Percentiles rank a stretch among this genome's conserved stretches.
Conservation (phyloP, 2,797 vertebrate species). For the Sebastolobus alascanus region DNA sequence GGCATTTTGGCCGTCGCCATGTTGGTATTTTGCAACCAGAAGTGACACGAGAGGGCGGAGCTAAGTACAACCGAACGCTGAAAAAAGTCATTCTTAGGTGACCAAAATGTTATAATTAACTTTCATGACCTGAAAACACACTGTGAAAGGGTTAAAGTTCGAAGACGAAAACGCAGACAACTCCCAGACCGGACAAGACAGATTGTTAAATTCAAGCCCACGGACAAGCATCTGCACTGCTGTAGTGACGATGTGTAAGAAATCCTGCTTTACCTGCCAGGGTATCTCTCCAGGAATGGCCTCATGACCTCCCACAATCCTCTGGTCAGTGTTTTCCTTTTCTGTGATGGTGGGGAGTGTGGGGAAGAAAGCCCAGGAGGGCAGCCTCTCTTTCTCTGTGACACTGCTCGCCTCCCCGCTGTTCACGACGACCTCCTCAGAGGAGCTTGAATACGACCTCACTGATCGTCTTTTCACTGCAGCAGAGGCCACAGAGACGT, state of each 20-base stretch:
- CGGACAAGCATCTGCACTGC: not conserved
- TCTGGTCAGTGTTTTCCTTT: constrained; percentile 28
- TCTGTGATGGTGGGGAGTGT: constrained; percentile 49
- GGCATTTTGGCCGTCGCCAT: too few relatives aligned
- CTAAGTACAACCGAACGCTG: too few relatives aligned
- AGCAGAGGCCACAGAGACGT: not conserved
- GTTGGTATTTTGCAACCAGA: too few relatives aligned
- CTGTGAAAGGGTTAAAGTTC: too few relatives aligned
- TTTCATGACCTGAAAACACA: too few relatives aligned
- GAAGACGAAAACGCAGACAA: too few relatives aligned
- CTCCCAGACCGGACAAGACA: not conserved
- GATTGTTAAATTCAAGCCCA: not conserved
- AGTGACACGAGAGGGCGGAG: too few relatives aligned
- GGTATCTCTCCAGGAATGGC: constrained; percentile 91
- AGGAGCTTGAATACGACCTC: not conserved
- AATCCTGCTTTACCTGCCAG: constrained; percentile 90
- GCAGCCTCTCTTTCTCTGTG: not conserved
- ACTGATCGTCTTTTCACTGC: not conserved
- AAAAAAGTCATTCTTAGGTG: too few relatives aligned
- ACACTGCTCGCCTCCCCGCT: not conserved
- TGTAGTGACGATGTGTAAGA: not conserved
- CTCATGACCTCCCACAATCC: constrained; percentile 89
- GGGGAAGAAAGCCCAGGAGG: constrained; percentile 34
- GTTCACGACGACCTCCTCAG: not conserved
- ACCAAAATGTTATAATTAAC: too few relatives aligned